Base-by-base conservation (phyloP, 2,797 vertebrate genomes). In the Cynodonichthys magdalenae region DNA sequence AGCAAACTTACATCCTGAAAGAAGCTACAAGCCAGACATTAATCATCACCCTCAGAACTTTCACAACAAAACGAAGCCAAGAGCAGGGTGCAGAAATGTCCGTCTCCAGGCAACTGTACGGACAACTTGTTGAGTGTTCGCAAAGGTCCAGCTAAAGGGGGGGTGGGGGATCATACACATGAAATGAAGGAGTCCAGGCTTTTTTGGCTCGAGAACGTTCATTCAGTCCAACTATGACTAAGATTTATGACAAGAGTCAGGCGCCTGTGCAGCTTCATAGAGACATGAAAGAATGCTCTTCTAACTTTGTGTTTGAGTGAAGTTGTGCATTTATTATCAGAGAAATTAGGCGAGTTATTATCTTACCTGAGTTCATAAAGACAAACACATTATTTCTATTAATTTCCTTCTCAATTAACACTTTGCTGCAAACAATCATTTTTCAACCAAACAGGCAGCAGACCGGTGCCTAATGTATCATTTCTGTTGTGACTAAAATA, bases 171-270 rank as follows among this genome's bases (percentile, higher is more conserved):
- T 45, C 51, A 11, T 15, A 28, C 9, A 66, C 28, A 44, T 51
- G 50, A 59, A 74, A 62, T 49, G 6, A 28, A 5, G n/a, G 20
- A 3, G 50, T 58, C 34, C 31, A 11, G 18, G 17, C 7, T 20
- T 17, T 59, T 45, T 59, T 34, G 42, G 41, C 8, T 28, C 15
- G 11, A 27, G 44, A 3, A 46, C 15, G 29, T 44, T 45, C 5
- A 17, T 12, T 18, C 28, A 49, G 17, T 36, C 58, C 31, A 39
- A 39, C 46, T 15, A 4, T 36, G 15, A 68, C 9, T 42, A 31
- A 66, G 53, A 58, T 63, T 70, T 45, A 60, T 36, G 45, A 56
- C 46, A 48, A 59, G 65, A 61, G 19, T 27, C 27, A 34, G 44
- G 42, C 19, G 3, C 29, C 53, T 24, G 9, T 48, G 41, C 27